Conservation (phyloP, 2,797 vertebrate genomes). For the Sebastes vulpes region DNA sequence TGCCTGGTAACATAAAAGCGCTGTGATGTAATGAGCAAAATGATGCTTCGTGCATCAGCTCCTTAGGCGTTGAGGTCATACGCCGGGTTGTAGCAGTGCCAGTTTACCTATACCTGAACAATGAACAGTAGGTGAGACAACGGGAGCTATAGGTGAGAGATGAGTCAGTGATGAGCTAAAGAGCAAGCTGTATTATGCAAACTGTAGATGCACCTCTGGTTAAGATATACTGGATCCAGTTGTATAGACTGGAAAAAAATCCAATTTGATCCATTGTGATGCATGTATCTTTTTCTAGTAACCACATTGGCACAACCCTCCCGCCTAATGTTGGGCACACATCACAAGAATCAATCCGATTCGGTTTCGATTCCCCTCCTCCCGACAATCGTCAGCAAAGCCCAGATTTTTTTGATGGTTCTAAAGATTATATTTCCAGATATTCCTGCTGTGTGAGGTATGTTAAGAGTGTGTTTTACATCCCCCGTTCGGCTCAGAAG, state of each 20-base stretch:
- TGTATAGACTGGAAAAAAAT: neutral
- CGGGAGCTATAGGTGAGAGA: neutral
- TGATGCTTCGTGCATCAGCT: conserved; percentile 1
- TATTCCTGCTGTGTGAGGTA: too few species aligned
- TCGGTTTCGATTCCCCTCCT: too few species aligned
- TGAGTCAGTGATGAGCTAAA: neutral
- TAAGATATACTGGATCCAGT: neutral
- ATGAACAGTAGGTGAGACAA: neutral
- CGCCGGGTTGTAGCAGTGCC: neutral
- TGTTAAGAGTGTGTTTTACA: too few species aligned
- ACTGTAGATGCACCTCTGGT: neutral
- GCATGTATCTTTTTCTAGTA: neutral
- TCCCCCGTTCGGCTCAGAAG: too few species aligned
- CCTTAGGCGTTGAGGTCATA: neutral
- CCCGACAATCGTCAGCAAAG: too few species aligned
- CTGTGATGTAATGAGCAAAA: conserved; percentile 36
- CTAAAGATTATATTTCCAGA: too few species aligned
- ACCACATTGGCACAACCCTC: neutral
- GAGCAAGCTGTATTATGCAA: neutral
- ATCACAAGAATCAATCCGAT: too few species aligned
- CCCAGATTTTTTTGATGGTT: too few species aligned
- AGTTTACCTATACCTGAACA: neutral
- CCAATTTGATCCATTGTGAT: neutral
- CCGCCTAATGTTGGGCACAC: neutral
- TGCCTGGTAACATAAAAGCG: conserved; percentile 29